Conservation (phyloP, 2,888 invertebrate species). For the Caenorhabditis panamensis region DNA sequence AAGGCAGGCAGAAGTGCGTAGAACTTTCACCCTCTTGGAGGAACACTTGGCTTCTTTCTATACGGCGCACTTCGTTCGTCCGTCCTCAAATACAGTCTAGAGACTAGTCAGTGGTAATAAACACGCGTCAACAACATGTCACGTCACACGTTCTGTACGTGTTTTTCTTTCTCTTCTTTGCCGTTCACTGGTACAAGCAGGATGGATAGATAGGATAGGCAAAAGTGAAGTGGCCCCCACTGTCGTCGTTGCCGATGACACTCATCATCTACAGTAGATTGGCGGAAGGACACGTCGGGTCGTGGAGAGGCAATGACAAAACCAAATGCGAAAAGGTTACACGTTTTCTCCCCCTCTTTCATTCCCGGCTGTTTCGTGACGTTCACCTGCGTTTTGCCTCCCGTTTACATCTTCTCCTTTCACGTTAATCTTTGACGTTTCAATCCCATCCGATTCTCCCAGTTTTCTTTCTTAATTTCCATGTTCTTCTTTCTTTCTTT, state of each 20-base stretch:
- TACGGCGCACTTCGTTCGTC: neutral
- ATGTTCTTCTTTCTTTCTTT: slow-evolving; percentile 34
- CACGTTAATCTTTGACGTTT: slow-evolving; percentile 62
- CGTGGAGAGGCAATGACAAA: slow-evolving; percentile 28
- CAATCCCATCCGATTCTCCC: slow-evolving; percentile 49
- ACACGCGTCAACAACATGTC: slow-evolving; percentile 43
- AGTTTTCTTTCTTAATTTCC: slow-evolving; percentile 43
- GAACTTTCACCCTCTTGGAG: slow-evolving; percentile 13
- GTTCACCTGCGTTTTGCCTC: slow-evolving; percentile 31
- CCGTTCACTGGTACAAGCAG: slow-evolving; percentile 9
- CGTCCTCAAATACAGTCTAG: slow-evolving; percentile 11
- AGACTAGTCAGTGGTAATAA: slow-evolving; percentile 47
- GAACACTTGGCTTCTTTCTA: neutral
- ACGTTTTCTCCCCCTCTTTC: slow-evolving; percentile 30
- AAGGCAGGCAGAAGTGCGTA: too few relatives aligned
- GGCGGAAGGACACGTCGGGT: slow-evolving; percentile 23
- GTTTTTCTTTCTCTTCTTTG: slow-evolving; percentile 9
- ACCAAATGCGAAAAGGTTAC: slow-evolving; percentile 44
- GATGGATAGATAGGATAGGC: slow-evolving; percentile 33
- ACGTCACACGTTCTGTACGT: slow-evolving; percentile 57
- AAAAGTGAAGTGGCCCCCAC: slow-evolving; percentile 39
- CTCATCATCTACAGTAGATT: slow-evolving; percentile 39
- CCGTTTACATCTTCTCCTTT: slow-evolving; percentile 25
- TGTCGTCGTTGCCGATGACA: slow-evolving; percentile 13
- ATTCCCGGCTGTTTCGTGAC: slow-evolving; percentile 33